Conservation (phyloP, 2,113 vertebrate species). For the Pipa parva region DNA sequence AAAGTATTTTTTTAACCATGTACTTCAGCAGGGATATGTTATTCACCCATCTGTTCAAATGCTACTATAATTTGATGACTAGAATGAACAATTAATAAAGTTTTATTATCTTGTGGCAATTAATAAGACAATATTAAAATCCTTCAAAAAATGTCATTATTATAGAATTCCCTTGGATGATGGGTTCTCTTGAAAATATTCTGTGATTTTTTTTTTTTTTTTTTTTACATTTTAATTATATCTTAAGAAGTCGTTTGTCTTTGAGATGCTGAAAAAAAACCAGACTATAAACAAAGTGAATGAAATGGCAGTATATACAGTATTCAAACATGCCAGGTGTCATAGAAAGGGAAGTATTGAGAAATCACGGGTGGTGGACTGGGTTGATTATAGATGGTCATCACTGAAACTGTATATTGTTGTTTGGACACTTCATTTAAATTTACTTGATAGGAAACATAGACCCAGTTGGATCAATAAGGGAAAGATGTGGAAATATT, state of each 20-base stretch:
- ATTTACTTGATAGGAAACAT: no score
- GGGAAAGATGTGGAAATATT: no score
- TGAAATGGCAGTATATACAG: no score
- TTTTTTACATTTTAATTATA: conserved; percentile 6
- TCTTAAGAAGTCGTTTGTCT: no score
- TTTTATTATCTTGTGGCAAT: background rate
- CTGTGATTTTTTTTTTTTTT: background rate
- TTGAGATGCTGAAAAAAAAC: background rate
- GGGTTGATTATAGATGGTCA: no score
- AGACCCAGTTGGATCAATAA: no score
- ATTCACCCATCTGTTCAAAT: conserved; percentile 22
- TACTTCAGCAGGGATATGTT: background rate
- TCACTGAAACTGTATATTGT: no score
- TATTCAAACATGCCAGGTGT: no score
- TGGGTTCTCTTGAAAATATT: background rate
- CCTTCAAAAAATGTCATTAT: background rate
- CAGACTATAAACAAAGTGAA: no score
- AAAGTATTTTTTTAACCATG: background rate
- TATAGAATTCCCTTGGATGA: background rate
- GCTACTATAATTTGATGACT: background rate
- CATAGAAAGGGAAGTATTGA: no score
- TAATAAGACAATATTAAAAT: background rate
- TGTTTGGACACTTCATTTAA: no score
- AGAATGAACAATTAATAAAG: conserved; percentile 11
- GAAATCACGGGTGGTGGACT: no score